phyloP scores from a whole-genome alignment of 2,113 vertebrate genomes.

The Mormyrus lacerda region DNA sequence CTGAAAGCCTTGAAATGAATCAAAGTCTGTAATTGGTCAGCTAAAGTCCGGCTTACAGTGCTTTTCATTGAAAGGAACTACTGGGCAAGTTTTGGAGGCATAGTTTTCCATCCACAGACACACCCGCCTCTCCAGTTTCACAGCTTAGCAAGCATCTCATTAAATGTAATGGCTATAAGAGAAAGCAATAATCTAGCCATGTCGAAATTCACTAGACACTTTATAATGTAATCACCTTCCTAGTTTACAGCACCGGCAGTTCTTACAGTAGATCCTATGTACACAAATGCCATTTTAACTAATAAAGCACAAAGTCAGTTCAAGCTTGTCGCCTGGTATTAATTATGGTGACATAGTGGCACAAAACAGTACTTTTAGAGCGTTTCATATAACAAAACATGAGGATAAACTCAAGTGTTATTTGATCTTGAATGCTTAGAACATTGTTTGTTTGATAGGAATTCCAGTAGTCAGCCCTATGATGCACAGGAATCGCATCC shows the following conservation, averaged over 20 bases:
- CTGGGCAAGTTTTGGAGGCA: not conserved
- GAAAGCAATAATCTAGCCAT: not conserved
- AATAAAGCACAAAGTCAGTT: not conserved
- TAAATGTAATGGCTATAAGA: not conserved
- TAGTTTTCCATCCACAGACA: constrained; percentile 7
- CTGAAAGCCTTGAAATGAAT: not conserved
- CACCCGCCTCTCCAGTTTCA: not conserved
- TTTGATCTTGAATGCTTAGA: not conserved
- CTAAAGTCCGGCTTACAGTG: constrained; percentile 10
- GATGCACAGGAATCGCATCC: not conserved
- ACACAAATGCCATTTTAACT: not conserved
- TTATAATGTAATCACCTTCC: not conserved
- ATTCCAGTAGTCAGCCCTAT: not conserved
- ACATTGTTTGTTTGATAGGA: not conserved
- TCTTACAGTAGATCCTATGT: not conserved
- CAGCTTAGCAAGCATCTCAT: not conserved
- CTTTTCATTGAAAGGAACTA: constrained; percentile 4
- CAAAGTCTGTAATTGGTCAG: constrained; percentile 5
- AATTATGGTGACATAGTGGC: not conserved
- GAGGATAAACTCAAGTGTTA: not conserved
- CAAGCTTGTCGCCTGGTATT: not conserved
- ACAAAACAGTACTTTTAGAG: not conserved
- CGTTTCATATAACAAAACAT: not conserved
- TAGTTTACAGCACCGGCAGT: not conserved
- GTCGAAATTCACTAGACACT: not conserved